Conservation (phyloP, 2,888 invertebrate genomes). For the Hyposoter dolosus region DNA sequence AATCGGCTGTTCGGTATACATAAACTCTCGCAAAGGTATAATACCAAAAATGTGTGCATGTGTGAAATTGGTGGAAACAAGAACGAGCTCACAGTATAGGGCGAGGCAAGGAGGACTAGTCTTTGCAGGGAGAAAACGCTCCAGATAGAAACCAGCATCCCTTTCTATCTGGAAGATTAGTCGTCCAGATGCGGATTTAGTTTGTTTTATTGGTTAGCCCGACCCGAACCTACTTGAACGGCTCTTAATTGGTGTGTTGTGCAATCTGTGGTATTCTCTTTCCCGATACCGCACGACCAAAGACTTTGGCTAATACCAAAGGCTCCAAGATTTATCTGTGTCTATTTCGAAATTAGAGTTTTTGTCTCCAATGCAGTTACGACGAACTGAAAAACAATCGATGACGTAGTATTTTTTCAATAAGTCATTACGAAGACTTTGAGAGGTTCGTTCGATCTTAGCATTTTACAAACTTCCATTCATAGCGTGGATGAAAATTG, state of each 20-base stretch:
- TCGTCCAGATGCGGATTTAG: conserved; percentile 80
- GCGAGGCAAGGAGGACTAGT: conserved; percentile 32
- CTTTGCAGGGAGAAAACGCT: conserved; percentile 38
- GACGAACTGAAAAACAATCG: background rate
- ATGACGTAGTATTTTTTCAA: background rate
- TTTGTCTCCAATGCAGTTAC: conserved; percentile 5
- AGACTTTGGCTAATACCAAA: conserved; percentile 56
- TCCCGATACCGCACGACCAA: conserved; percentile 65
- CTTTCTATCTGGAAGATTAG: conserved; percentile 80
- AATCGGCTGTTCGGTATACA: conserved; percentile 51
- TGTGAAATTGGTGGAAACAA: conserved; percentile 29
- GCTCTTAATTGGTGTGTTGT: conserved; percentile 80
- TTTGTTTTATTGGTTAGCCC: conserved; percentile 76
- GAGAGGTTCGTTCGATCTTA: background rate
- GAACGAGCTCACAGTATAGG: conserved; percentile 26
- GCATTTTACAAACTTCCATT: background rate
- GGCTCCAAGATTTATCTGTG: conserved; percentile 43
- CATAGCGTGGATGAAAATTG: background rate
- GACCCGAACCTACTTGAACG: conserved; percentile 76
- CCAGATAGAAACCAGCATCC: conserved; percentile 55
- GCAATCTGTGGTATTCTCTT: conserved; percentile 71
- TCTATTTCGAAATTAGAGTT: conserved; percentile 56
- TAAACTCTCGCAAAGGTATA: conserved; percentile 4
- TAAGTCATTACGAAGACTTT: background rate
- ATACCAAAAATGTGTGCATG: conserved; percentile 28